Base-by-base conservation (phyloP, 2,888 invertebrate species). In the Eupithecia subfuscata region DNA sequence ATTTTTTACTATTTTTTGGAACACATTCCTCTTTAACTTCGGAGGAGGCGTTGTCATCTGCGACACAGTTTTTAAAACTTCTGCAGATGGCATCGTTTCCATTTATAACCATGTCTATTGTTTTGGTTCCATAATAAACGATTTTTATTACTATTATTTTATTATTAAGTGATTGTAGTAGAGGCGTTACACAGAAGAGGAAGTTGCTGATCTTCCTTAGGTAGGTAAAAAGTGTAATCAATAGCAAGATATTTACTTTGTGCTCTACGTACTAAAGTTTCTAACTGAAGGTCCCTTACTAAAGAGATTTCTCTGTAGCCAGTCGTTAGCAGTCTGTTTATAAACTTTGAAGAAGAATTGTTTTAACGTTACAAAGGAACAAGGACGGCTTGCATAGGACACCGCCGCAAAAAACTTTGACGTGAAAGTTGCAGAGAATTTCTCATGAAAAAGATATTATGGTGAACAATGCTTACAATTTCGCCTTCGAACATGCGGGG, bases 281-380 rank as follows among this genome's bases (percentile, higher is more conserved):
- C 22, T 56, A 56, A 56, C 52, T 7, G n/a, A 52, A 52, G 25
- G 60, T 60, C 25, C 22, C 22, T 5, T 64, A 34, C 30, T 34
- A 18, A 30, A 64, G 18, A 64, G 34, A 30, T 64, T 64, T 64
- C 34, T 34, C 34, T 18, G 34, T 64, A 30, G 60, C 22, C 18
- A 34, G 64, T 64, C n/a, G 37, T 40, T 67, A 40, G 40, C 34
- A 67, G 40, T 40, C 40, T 67, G 67, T n/a, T 67, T 67, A 83
- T 70, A 72, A 84, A 85, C 83, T 85, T 80, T 18, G 16, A 34
- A 64, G 60, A 63, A 63, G 85, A 87, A 89, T 89, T 88, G 87
- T 90, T 88, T 87, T 85, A 84, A 82, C 84, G 85, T 88, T 86
- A 85, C 83, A 82, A 86, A 86, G 83, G 83, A 81, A 83, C 80